phyloP scores from a whole-genome alignment of 2,888 invertebrate genomes.

The Unio delphinus region DNA sequence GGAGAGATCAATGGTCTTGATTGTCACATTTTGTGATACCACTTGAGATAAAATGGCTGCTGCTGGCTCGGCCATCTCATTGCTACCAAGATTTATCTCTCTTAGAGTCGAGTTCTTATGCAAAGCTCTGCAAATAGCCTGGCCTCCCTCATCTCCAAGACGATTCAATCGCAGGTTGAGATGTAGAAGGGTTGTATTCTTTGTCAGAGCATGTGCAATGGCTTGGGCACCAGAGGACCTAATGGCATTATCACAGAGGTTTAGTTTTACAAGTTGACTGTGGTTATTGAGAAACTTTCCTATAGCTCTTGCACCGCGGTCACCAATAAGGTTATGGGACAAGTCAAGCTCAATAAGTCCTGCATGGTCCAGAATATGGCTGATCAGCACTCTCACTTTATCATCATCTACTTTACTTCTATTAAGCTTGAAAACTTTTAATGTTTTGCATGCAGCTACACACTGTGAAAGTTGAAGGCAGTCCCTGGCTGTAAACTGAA shows the following conservation, averaged over 20 bases:
- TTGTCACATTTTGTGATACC: constrained; percentile 63
- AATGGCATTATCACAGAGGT: constrained; percentile 69
- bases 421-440: constrained; percentile 66
- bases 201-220: constrained; percentile 70
- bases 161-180: constrained; percentile 68
- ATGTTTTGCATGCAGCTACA: constrained; percentile 66
- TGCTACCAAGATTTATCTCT: constrained; percentile 68
- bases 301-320: constrained; percentile 70
- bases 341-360: constrained; percentile 67
- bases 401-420: constrained; percentile 71
- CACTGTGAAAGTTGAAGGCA: constrained; percentile 69
- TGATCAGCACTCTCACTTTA: constrained; percentile 69
- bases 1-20: constrained; percentile 67
- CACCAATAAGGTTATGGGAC: constrained; percentile 70
- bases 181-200: constrained; percentile 64
- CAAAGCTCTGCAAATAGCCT: constrained; percentile 68
- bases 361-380: constrained; percentile 70
- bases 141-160: constrained; percentile 71
- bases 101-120: constrained; percentile 66
- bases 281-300: constrained; percentile 71
- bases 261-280: constrained; percentile 64
- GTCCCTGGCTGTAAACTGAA: constrained; percentile 71
- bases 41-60: constrained; percentile 68
- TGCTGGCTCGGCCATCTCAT: constrained; percentile 70
- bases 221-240: constrained; percentile 70